Conservation (phyloP, 2,797 vertebrate species). For the Linurgus olivaceus region DNA sequence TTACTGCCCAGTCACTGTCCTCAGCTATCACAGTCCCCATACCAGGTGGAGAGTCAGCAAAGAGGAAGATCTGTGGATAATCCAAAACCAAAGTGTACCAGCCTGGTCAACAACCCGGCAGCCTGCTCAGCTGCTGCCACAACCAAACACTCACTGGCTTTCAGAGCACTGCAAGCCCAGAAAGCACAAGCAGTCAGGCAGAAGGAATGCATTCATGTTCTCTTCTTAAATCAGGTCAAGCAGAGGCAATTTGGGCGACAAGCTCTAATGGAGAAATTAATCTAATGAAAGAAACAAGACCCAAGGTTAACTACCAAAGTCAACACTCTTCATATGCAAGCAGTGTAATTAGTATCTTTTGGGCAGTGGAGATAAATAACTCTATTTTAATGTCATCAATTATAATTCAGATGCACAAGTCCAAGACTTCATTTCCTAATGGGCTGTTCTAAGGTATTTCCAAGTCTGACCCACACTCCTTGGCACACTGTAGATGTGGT, state of each 20-base stretch:
- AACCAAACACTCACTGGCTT: not conserved
- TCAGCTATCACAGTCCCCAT: not conserved
- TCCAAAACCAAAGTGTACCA: not conserved
- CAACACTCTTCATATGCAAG: not conserved
- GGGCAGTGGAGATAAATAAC: constrained; percentile 16
- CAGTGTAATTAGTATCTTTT: not conserved
- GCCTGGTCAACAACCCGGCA: not conserved
- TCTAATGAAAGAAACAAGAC: constrained; percentile 15
- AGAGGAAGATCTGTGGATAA: not conserved
- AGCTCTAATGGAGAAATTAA: constrained; percentile 19
- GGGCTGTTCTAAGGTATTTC: not conserved
- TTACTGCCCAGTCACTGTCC: not conserved
- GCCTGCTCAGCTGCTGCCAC: not conserved
- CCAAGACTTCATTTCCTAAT: constrained; percentile 30
- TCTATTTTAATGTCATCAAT: not conserved
- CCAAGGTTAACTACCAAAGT: constrained; percentile 15
- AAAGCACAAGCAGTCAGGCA: not conserved
- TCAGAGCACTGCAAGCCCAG: not conserved
- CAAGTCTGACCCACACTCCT: not conserved
- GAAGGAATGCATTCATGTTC: not conserved
- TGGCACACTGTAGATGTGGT: not conserved
- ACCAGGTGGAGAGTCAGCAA: not conserved
- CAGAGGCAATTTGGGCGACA: not conserved
- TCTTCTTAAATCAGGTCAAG: not conserved
- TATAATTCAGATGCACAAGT: not conserved